Percentiles rank a stretch among this genome's conserved stretches.
These are phyloP conservation scores for Bubalus kerabau DNA, from an alignment of 2,113 vertebrate genomes.

Conservation along the genomic window DNA sequence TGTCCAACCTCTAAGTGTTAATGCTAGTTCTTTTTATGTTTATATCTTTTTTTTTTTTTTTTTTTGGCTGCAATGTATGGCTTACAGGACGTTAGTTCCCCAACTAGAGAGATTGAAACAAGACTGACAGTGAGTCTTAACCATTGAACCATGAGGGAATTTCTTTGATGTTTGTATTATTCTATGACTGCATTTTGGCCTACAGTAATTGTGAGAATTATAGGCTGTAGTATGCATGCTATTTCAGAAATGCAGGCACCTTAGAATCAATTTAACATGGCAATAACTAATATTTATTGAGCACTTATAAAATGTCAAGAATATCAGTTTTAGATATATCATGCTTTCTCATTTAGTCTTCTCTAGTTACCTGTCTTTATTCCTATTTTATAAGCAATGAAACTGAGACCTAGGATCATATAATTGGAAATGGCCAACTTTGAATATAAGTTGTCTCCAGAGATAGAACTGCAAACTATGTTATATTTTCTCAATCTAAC, in stretches of 20 bases:
- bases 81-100: neutral
- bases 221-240: neutral
- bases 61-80: neutral
- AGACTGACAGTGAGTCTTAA: neutral
- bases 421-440: neutral
- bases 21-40: neutral
- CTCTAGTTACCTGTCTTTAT: neutral
- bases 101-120: neutral
- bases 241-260: neutral
- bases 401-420: neutral
- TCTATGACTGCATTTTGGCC: neutral
- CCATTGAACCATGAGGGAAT: neutral
- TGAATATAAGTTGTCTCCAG: neutral
- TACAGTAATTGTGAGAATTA: neutral
- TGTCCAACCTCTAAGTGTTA: neutral
- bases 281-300: neutral
- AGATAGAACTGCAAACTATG: neutral
- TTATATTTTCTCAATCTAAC: neutral
- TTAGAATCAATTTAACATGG: neutral
- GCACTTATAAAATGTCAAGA: neutral
- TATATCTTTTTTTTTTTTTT: neutral
- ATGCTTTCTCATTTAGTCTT: neutral
- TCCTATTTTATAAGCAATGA: neutral
- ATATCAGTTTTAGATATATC: neutral
- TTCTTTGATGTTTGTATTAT: neutral